Evolutionary conservation across 1,140 invertebrate genomes (phyloP).

Genomic region (Gonatopus flavifemur): DNA sequence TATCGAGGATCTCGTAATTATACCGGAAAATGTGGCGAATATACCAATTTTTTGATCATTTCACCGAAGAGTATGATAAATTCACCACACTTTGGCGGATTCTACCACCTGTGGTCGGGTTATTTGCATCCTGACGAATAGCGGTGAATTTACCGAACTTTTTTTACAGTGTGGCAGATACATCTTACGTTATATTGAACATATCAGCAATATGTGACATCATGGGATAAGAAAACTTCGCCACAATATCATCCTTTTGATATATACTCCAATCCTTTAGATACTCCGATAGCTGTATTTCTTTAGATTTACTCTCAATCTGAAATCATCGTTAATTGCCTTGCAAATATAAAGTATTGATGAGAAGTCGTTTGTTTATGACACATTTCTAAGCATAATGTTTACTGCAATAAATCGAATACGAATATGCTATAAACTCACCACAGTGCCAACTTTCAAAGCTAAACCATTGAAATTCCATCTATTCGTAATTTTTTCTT

Average conservation of each 20-base stretch:
- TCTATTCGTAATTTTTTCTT: constrained; percentile 21
- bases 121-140: too few species aligned
- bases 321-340: background rate
- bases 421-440: constrained; percentile 3
- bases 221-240: constrained; percentile 25
- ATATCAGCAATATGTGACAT: constrained; percentile 25
- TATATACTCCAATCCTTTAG: constrained; percentile 14
- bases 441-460: constrained; percentile 20
- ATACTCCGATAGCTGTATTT: constrained; percentile 16
- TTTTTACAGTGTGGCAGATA: too few species aligned
- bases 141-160: too few species aligned
- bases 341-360: background rate
- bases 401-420: background rate
- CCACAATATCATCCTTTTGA: constrained; percentile 13
- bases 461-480: constrained; percentile 28
- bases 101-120: too few species aligned
- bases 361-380: background rate
- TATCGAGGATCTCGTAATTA: too few species aligned
- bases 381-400: background rate
- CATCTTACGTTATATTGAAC: constrained; percentile 35
- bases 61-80: too few species aligned
- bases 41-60: too few species aligned
- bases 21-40: too few species aligned
- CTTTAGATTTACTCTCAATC: constrained; percentile 9
- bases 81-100: too few species aligned